A percentile compares a stretch with the other conserved stretches of the same genome.
These are phyloP conservation scores for Synanceia verrucosa DNA, from an alignment of 2,797 vertebrate genomes.

Conservation along the genomic window DNA sequence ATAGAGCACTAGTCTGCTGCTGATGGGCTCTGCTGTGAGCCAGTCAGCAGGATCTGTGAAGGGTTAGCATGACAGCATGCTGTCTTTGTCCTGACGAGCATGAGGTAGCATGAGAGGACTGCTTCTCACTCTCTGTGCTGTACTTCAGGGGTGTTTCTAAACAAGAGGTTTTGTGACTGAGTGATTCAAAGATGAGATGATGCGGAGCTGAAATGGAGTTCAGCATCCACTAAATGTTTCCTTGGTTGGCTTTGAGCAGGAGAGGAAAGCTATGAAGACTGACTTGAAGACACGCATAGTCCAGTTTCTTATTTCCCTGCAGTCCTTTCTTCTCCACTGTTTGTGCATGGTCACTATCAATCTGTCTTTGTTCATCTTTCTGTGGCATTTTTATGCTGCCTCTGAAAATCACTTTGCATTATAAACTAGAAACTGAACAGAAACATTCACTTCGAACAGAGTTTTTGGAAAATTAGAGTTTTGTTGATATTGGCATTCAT, in stretches of 20 bases:
- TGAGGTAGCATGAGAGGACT: background rate
- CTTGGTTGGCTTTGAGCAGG: background rate
- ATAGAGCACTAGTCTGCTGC: conserved; percentile 45
- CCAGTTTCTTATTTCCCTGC: background rate
- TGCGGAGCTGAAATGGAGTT: background rate
- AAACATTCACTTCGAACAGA: too few relatives aligned
- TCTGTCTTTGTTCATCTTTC: background rate
- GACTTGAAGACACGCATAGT: background rate
- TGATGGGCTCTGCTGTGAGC: conserved; percentile 29
- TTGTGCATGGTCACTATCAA: background rate
- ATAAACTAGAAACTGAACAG: background rate
- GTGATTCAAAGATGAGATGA: background rate
- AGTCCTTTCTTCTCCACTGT: background rate
- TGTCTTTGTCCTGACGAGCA: background rate
- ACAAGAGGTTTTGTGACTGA: too few relatives aligned
- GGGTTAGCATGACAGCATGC: background rate
- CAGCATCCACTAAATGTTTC: conserved; percentile 2
- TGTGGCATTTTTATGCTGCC: background rate
- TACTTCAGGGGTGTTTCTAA: background rate
- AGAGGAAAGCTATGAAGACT: background rate
- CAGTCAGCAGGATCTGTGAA: background rate
- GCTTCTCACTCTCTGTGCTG: background rate
- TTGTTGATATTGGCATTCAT: too few relatives aligned
- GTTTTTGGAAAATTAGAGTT: too few relatives aligned
- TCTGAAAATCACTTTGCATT: background rate